Conservation (phyloP, 2,888 invertebrate species). For the Chloroclystis v-ata region DNA sequence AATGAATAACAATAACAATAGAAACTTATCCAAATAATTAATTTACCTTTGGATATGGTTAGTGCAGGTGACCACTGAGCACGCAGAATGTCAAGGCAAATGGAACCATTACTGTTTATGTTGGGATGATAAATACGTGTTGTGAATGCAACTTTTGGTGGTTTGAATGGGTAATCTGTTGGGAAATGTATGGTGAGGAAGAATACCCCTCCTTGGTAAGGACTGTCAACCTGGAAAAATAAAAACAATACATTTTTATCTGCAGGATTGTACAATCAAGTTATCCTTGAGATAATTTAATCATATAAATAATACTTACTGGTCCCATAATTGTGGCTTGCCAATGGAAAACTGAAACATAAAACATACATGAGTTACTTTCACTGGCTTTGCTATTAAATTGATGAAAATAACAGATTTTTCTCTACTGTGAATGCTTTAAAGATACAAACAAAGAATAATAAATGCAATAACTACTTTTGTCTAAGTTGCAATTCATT, state of each 20-base stretch:
- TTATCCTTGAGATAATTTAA: conserved; percentile 4
- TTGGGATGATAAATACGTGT: conserved; percentile 99
- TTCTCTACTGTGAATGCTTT: no score
- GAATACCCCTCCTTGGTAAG: conserved; percentile 99
- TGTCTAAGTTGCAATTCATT: no score
- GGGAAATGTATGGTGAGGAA: conserved; percentile 99
- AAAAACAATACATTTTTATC: conserved; percentile 25
- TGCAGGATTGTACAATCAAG: conserved; percentile 9
- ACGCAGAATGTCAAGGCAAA: conserved; percentile 99
- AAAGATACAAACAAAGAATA: no score
- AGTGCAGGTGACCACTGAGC: conserved; percentile 99
- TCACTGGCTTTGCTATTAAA: no score
- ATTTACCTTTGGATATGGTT: conserved; percentile 99
- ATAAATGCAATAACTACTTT: no score
- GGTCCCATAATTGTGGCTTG: conserved; percentile 99
- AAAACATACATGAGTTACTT: background rate
- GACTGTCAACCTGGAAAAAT: conserved; percentile 94
- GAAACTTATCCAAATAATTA: no score
- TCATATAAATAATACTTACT: conserved; percentile 85
- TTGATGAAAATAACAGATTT: no score
- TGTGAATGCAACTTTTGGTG: conserved; percentile 99
- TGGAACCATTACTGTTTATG: conserved; percentile 99
- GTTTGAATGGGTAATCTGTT: conserved; percentile 99
- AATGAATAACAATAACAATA: no score
- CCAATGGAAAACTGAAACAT: conserved; percentile 98